Evolutionary conservation across 2,888 invertebrate genomes (phyloP), one percentile per base, ranked within the genome.

Genomic region (Macaria notata): DNA sequence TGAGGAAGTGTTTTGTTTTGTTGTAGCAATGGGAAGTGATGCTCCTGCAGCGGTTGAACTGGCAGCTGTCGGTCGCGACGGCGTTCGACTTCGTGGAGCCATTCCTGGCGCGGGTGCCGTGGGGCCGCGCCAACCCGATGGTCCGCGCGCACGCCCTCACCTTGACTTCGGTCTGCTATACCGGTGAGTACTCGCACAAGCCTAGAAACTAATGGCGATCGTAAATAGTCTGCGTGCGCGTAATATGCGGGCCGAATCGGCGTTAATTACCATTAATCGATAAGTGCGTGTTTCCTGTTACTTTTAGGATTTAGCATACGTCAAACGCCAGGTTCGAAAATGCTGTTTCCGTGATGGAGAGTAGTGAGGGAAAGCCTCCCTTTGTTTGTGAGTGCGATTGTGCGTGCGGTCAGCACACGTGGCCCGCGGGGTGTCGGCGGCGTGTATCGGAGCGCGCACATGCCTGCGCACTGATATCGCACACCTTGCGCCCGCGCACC

Each of bases 61-160:
- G 97, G 97, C 95, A 96, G 84, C 89, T 96, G 67, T 94, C 94
- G 36, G 93, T 95, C 33, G 93, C 96, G 53, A 96, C 96, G 1
- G 95, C 95, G 6, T 95, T 95, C 83, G 97, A 97, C 86, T 96
- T 96, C 86, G 93, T 96, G 73, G 96, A 96, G 79, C 96, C 96
- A 72, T 93, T 96, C 69, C 88, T 96, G 63, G 94, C 94, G 69
- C 90, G 96, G 69, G 85, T 89, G 63, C 83, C 93, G 19, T 94
- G 94, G 93, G 92, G 93, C 59, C 89, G 92, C 56, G 84, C 92
- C 51, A 93, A 93, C 68, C 86, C 93, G 48, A 86, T 94, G 46
- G 92, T 96, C 43, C 92, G 95, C 68, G 91, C 94, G 63, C 96
- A 96, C 77, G 94, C 96, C 48, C 94, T 95, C 73, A 96, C 95